Conservation (phyloP, 2,797 vertebrate species). For the Tenualosa thibaudeaui region DNA sequence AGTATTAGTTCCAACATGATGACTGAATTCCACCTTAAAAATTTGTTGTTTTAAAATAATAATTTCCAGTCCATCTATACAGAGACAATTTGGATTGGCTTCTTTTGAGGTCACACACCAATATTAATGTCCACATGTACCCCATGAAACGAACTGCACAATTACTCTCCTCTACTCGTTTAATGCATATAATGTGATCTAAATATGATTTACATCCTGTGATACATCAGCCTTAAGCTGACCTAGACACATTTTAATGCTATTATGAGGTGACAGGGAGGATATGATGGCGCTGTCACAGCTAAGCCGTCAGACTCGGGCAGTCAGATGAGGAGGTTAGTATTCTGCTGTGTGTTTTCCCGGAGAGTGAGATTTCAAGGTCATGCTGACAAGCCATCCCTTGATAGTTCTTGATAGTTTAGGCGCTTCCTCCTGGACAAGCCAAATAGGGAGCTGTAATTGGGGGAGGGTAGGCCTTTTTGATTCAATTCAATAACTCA, state of each 20-base stretch:
- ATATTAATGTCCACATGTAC: neutral
- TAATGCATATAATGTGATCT: neutral
- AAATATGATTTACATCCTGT: neutral
- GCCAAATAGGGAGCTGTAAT: neutral
- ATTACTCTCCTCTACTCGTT: neutral
- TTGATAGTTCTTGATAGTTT: conserved; percentile 24
- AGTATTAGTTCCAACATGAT: too few species aligned
- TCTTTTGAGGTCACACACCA: neutral
- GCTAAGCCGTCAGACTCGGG: neutral
- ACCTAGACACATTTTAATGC: neutral
- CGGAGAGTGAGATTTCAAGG: conserved; percentile 43
- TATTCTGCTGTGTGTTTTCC: neutral
- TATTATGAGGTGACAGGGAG: neutral
- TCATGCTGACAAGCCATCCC: conserved; percentile 38
- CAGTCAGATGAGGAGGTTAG: neutral
- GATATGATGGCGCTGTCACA: neutral
- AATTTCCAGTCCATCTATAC: neutral
- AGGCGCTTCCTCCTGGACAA: neutral
- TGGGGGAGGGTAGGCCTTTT: neutral
- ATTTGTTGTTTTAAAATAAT: neutral
- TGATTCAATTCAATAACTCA: neutral
- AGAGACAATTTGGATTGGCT: neutral
- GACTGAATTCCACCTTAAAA: neutral
- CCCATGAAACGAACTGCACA: neutral
- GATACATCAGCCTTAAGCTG: neutral